These are phyloP conservation scores for Pegea sp. DNA, from an alignment of 23 tunicate genomes.

Conservation along the genomic window DNA sequence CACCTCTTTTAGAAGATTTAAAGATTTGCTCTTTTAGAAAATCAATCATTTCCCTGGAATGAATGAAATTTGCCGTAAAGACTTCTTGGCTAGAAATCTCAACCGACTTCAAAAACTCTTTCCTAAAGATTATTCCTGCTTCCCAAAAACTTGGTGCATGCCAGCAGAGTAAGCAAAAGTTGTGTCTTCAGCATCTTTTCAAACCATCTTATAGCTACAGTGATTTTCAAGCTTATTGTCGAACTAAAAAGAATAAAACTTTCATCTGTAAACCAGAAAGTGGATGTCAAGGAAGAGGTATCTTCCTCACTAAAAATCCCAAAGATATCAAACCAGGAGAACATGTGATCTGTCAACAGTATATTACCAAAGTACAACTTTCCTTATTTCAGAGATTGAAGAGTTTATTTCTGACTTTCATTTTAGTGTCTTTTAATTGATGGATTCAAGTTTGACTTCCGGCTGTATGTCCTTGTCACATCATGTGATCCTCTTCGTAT, in stretches of 20 bases:
- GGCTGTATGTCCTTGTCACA: constrained; percentile 82
- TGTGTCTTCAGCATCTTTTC: neutral
- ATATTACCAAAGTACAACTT: constrained; percentile 84
- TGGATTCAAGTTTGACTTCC: constrained; percentile 93
- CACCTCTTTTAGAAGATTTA: neutral
- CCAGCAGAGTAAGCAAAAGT: constrained; percentile 78
- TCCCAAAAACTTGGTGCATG: constrained; percentile 91
- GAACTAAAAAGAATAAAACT: constrained; percentile 85
- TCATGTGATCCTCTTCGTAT: constrained; percentile 91
- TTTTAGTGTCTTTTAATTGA: constrained; percentile 83
- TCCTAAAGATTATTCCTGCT: constrained; percentile 79
- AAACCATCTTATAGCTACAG: constrained; percentile 34
- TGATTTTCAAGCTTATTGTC: constrained; percentile 93
- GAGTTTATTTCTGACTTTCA: too few relatives aligned
- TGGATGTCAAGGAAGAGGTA: constrained; percentile 96
- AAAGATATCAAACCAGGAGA: constrained; percentile 95
- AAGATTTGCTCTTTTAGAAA: constrained; percentile 27
- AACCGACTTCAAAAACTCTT: constrained; percentile 72
- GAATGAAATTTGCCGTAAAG: constrained; percentile 96
- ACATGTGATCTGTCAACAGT: constrained; percentile 92
- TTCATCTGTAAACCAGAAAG: constrained; percentile 96
- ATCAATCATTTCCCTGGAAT: constrained; percentile 99
- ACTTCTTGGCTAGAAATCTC: constrained; percentile 82
- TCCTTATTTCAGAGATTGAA: too few relatives aligned
- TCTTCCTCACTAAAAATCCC: constrained; percentile 70